Evolutionary conservation across 2,888 invertebrate genomes (phyloP).

Genomic region (Stenodema calcarata): DNA sequence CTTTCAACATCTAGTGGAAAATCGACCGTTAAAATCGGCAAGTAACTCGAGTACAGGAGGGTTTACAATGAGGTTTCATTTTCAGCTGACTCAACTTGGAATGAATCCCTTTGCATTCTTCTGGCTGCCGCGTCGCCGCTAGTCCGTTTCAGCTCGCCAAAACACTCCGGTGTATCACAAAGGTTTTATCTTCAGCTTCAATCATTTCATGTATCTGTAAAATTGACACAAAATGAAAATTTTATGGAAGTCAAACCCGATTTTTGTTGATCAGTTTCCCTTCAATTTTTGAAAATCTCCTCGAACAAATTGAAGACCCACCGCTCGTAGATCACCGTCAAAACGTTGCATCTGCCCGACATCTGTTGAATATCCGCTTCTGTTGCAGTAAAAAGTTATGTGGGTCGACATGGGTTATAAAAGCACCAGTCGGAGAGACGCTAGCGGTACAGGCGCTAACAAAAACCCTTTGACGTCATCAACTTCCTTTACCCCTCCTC

Average conservation of each 20-base stretch:
- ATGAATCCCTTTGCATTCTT: background rate
- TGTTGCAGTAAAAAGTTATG: background rate
- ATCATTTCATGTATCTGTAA: no score
- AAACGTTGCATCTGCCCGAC: background rate
- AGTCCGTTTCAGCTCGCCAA: no score
- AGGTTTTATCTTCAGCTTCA: no score
- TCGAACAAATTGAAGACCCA: no score
- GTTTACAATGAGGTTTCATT: background rate
- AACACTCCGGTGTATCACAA: no score
- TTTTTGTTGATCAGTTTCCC: no score
- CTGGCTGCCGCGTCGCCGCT: background rate
- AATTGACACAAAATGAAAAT: no score
- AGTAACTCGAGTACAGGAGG: background rate
- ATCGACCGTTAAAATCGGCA: background rate
- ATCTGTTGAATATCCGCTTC: background rate
- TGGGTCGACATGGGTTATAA: background rate
- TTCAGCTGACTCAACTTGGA: background rate
- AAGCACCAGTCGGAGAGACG: background rate
- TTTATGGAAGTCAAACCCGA: no score
- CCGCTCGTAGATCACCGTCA: background rate
- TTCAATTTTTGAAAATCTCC: no score
- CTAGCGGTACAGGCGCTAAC: conserved; percentile 20
- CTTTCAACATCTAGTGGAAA: background rate
- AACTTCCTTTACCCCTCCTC: background rate
- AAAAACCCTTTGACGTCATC: conserved; percentile 31